A percentile compares a stretch with the other conserved stretches of the same genome.
phyloP scores from a whole-genome alignment of 2,113 vertebrate species.

The Aphyosemion australe region DNA sequence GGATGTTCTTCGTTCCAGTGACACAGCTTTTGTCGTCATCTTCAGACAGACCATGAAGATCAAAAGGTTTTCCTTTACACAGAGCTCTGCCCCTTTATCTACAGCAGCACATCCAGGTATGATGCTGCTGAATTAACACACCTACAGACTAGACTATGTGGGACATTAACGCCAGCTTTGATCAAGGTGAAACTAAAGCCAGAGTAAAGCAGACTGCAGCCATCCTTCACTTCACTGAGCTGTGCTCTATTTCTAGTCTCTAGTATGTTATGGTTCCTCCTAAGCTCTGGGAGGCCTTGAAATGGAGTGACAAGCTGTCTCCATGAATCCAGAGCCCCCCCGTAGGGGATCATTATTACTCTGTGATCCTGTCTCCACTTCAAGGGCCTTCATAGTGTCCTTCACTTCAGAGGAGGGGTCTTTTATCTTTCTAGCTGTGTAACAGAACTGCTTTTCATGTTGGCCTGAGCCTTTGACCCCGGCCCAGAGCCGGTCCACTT shows the following conservation, averaged over 20 bases:
- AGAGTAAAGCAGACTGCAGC: constrained; percentile 2
- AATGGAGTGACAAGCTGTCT: constrained; percentile 77
- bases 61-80: no score
- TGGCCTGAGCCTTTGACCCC: neutral
- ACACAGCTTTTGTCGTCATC: no score
- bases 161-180: constrained; percentile 26
- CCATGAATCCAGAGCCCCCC: constrained; percentile 75
- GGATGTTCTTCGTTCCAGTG: no score
- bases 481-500: constrained; percentile 10
- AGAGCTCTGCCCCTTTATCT: no score
- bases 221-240: constrained; percentile 42
- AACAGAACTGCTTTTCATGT: constrained; percentile 28
- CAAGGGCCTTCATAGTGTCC: constrained; percentile 40
- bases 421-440: constrained; percentile 5
- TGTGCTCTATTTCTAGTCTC: constrained; percentile 71
- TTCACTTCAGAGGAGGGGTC: constrained; percentile 42
- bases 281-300: constrained; percentile 66
- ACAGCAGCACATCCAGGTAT: no score
- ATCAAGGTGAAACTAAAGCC: constrained; percentile 47
- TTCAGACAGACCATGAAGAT: no score
- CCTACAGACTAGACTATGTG: no score
- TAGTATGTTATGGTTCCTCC: constrained; percentile 52
- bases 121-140: no score
- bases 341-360: constrained; percentile 65
- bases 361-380: constrained; percentile 50